Evolutionary conservation across 1,140 invertebrate species (phyloP), one percentile per base, ranked within the genome.

Genomic region (Eupeodes corollae): DNA sequence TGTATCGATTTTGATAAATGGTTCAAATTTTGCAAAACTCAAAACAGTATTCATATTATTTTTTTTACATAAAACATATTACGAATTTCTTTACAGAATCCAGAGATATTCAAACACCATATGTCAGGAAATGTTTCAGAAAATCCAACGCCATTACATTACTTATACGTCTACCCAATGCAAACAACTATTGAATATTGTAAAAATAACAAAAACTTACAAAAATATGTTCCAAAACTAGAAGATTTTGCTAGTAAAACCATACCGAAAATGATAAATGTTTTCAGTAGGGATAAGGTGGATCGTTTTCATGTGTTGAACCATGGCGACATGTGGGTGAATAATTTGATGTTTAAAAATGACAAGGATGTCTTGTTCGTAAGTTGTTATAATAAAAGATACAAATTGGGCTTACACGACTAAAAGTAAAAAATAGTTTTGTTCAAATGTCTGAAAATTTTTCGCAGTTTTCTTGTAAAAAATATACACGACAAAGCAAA

Each of bases 331-430:
- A 64, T 69, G 13, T 80, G 78, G 77, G 59, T 74, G 0, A 79
- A 79, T 52, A 80, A 82, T 52, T 75, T 80, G 65, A 52, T 82
- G 43, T 79, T 80, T 57, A 66, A 67, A 19, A 77, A 78, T 49
- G 56, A 73, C 44, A 53, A 67, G 18, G 61, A 70, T 30, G 68
- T 76, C 6, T 72, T 74, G 56, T 74, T 78, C 50, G 73, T 77
- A 63, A 71, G 69, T 70, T 26, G 8, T 26, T n/a, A n/a, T n/a
- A n/a, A n/a, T n/a, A n/a, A n/a, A n/a, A n/a, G n/a, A n/a, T n/a
- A n/a, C n/a, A n/a, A n/a, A n/a, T n/a, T n/a, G n/a, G n/a, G n/a
- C n/a, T n/a, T n/a, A n/a, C n/a, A n/a, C n/a, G n/a, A n/a, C n/a
- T n/a, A n/a, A n/a, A n/a, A n/a, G n/a, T n/a, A n/a, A n/a, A n/a